Evolutionary conservation across 2,797 vertebrate species (phyloP).

Genomic region (Notolepis coatsorum): DNA sequence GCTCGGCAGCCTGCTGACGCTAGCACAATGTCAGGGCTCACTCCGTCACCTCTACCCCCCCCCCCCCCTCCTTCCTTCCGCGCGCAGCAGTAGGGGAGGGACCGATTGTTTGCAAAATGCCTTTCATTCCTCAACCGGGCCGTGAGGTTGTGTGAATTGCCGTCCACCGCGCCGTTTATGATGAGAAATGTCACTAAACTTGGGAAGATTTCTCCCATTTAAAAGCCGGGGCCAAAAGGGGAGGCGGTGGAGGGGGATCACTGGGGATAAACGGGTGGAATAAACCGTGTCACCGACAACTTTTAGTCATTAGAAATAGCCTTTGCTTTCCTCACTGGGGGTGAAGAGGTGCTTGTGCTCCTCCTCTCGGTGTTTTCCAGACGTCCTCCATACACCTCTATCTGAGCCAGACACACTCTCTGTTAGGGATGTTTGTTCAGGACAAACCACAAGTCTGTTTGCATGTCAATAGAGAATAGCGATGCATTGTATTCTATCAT

Average conservation of each 20-base stretch:
- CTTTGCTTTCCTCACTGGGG: conserved; percentile 22
- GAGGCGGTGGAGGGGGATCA: conserved; percentile 25
- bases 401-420: too few species aligned
- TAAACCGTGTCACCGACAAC: conserved; percentile 19
- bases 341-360: conserved; percentile 20
- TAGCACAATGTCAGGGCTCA: conserved; percentile 70
- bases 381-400: not conserved
- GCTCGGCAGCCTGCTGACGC: conserved; percentile 68
- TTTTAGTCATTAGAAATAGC: conserved; percentile 33
- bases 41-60: conserved; percentile 60
- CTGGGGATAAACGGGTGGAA: conserved; percentile 23
- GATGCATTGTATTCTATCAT: not conserved
- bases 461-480: not conserved
- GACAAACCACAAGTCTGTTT: not conserved
- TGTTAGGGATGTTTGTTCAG: not conserved
- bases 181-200: conserved; percentile 57
- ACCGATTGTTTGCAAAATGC: conserved; percentile 73
- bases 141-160: conserved; percentile 61
- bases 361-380: not conserved
- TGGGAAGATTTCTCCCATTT: conserved; percentile 52
- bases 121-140: conserved; percentile 65
- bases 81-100: conserved; percentile 55
- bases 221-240: conserved; percentile 26
- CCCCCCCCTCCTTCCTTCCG: conserved; percentile 33
- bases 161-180: conserved; percentile 58